Evolutionary conservation across 2,113 vertebrate species (phyloP).

Genomic region (Malurus melanocephalus): DNA sequence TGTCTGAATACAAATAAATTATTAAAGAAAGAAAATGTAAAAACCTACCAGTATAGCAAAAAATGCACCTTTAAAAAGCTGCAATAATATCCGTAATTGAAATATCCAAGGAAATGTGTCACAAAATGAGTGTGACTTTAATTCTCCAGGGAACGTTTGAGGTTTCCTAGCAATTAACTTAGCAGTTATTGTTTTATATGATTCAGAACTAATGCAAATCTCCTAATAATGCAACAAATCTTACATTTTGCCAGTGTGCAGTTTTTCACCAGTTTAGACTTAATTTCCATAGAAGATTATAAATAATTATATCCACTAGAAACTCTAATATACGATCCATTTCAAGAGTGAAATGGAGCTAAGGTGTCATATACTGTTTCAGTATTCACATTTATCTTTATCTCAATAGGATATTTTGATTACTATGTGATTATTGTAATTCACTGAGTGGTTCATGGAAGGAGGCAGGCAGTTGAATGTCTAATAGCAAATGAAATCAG

Average conservation of each 20-base stretch:
- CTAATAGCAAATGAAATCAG: not conserved
- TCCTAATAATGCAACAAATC: not conserved
- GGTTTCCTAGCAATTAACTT: constrained; percentile 1
- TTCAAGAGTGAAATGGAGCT: not conserved
- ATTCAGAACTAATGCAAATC: not conserved
- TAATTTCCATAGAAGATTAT: not conserved
- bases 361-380: not conserved
- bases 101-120: not conserved
- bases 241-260: not conserved
- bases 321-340: not conserved
- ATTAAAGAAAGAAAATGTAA: not conserved
- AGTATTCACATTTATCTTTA: constrained; percentile 12
- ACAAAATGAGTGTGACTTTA: not conserved
- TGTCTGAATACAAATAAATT: not conserved
- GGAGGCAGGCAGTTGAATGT: not conserved
- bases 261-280: not conserved
- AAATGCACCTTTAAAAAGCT: not conserved
- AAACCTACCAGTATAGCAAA: not conserved
- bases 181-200: not conserved
- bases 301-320: not conserved
- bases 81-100: not conserved
- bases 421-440: not conserved
- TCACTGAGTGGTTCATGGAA: not conserved
- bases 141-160: not conserved
- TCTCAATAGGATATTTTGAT: not conserved